phyloP scores from a whole-genome alignment of 2,888 invertebrate genomes.

The Megaustenia siamemsis region DNA sequence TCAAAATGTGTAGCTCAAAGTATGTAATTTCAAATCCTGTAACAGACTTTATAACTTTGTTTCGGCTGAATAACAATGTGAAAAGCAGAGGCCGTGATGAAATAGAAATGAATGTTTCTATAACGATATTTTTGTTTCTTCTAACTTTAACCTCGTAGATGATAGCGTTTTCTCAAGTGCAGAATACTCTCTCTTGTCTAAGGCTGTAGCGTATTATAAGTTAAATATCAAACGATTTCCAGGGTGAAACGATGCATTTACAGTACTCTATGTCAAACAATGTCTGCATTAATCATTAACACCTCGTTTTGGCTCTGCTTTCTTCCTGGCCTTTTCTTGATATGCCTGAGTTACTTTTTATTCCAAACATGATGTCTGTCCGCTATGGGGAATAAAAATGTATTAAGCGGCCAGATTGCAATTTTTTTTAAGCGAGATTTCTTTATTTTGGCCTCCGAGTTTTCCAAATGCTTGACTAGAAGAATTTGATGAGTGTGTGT shows the following conservation, averaged over 20 bases:
- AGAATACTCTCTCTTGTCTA: not conserved
- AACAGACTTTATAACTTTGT: constrained; percentile 37
- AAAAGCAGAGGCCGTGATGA: constrained; percentile 38
- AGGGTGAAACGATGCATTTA: not conserved
- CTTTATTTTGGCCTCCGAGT: constrained; percentile 12
- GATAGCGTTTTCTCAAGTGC: constrained; percentile 17
- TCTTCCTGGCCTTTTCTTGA: not conserved
- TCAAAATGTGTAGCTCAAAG: not conserved
- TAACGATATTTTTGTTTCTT: constrained; percentile 39
- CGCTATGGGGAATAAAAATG: constrained; percentile 19
- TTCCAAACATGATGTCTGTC: constrained; percentile 17
- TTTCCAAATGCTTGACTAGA: not conserved
- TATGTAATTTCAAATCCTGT: constrained; percentile 18
- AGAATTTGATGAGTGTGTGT: constrained; percentile 47
- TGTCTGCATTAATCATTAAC: constrained; percentile 36
- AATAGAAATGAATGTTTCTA: constrained; percentile 33
- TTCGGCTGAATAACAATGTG: constrained; percentile 36
- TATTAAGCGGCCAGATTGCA: constrained; percentile 18
- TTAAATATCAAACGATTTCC: constrained; percentile 31
- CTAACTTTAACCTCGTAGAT: not conserved
- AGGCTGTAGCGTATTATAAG: constrained; percentile 5
- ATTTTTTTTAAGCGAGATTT: constrained; percentile 10
- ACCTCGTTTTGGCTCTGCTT: not conserved
- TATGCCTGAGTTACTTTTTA: not conserved
- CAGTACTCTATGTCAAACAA: constrained; percentile 28